phyloP scores from a whole-genome alignment of 2,113 vertebrate genomes.

The Zosterops lateralis region DNA sequence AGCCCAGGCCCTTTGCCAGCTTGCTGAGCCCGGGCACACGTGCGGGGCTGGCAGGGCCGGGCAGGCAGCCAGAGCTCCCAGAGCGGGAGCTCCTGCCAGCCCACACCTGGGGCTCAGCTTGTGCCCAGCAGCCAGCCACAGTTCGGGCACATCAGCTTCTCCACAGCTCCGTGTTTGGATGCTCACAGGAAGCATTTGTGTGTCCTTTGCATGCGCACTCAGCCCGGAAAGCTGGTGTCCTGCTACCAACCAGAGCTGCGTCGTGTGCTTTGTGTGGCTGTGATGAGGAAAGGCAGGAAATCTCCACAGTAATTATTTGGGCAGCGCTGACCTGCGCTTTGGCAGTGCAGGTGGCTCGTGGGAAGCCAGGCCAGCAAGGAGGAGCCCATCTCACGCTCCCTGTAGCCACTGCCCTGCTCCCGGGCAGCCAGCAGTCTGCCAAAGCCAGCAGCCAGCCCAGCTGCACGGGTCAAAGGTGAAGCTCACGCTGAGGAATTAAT shows the following conservation, averaged over 20 bases:
- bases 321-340: not conserved
- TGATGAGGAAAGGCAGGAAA: not conserved
- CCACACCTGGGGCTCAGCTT: not conserved
- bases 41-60: not conserved
- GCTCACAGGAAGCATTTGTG: accelerated
- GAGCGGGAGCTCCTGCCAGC: not conserved
- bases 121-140: not conserved
- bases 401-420: not conserved
- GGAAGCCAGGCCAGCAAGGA: not conserved
- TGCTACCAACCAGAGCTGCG: accelerated
- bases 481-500: not conserved
- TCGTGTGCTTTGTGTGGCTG: accelerated
- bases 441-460: not conserved
- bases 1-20: not conserved
- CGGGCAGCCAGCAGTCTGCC: not conserved
- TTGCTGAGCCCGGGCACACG: accelerated
- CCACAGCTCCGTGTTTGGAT: accelerated
- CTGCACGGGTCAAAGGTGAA: not conserved
- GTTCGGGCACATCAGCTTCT: accelerated
- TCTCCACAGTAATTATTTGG: not conserved
- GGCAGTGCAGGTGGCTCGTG: not conserved
- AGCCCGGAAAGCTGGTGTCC: accelerated
- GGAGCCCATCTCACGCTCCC: accelerated
- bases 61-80: not conserved
- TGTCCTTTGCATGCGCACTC: accelerated